phyloP scores from a whole-genome alignment of 2,797 vertebrate species.

The Aplochiton taeniatus region DNA sequence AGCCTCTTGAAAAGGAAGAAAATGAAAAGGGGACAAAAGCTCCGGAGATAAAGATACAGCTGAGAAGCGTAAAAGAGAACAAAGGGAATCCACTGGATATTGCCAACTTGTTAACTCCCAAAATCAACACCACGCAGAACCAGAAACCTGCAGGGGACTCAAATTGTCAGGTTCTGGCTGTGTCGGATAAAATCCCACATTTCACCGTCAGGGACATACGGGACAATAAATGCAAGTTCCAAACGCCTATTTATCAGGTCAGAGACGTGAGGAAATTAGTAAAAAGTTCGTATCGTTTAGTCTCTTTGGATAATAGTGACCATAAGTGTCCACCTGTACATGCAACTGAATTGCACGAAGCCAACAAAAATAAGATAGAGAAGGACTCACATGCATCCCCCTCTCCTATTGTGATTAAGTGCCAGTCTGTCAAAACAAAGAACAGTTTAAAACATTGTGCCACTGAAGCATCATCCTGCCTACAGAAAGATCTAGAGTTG shows the following conservation, averaged over 20 bases:
- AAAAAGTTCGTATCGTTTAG: constrained; percentile 87
- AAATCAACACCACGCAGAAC: constrained; percentile 73
- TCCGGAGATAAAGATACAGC: constrained; percentile 90
- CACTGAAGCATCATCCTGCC: constrained; percentile 26
- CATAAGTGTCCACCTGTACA: constrained; percentile 44
- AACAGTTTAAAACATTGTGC: constrained; percentile 42
- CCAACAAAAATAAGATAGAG: constrained; percentile 72
- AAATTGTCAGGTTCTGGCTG: constrained; percentile 67
- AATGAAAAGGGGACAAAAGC: constrained; percentile 61
- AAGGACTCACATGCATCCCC: constrained; percentile 65
- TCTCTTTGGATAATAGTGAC: constrained; percentile 77
- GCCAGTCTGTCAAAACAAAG: constrained; percentile 85
- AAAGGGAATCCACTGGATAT: constrained; percentile 84
- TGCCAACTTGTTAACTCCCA: constrained; percentile 89
- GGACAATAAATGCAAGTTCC: constrained; percentile 85
- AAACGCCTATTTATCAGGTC: constrained; percentile 91
- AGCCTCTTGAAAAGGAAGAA: constrained; percentile 16
- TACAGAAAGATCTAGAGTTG: constrained; percentile 40
- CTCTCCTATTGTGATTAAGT: constrained; percentile 90
- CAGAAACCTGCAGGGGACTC: constrained; percentile 71
- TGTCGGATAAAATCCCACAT: constrained; percentile 83
- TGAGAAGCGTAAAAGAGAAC: constrained; percentile 83
- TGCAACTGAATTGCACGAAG: constrained; percentile 54
- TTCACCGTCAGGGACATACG: constrained; percentile 90
- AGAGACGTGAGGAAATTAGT: constrained; percentile 94